Conservation (phyloP, 2,888 invertebrate species). For the Leptura quadrifasciata region DNA sequence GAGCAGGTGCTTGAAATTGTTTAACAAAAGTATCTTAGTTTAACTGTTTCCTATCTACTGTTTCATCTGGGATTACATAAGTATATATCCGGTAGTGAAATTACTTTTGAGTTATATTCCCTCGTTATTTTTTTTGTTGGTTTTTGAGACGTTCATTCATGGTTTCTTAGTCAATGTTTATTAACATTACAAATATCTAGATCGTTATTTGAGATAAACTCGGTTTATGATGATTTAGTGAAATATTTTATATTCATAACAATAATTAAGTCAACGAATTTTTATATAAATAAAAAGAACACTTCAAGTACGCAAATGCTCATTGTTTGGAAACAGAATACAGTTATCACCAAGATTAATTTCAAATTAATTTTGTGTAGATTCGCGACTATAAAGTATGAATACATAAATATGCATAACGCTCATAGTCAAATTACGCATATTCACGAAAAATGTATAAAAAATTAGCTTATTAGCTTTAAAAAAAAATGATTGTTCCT, state of each 20-base stretch:
- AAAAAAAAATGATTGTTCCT: no score
- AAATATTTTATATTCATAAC: conserved; percentile 48
- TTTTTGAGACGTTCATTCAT: conserved; percentile 52
- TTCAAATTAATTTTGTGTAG: neutral
- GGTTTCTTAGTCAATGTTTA: conserved; percentile 53
- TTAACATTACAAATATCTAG: conserved; percentile 52
- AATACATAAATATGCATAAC: conserved; percentile 2
- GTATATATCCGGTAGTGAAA: conserved; percentile 53
- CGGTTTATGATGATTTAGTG: conserved; percentile 48
- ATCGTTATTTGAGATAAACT: conserved; percentile 46
- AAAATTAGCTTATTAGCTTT: no score
- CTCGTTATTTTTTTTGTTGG: conserved; percentile 53
- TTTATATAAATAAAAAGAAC: conserved; percentile 29
- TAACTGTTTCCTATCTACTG: conserved; percentile 46
- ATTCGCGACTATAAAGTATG: neutral
- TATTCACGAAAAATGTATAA: neutral
- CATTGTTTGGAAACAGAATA: neutral
- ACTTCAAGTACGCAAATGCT: conserved; percentile 11
- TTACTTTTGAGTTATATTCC: conserved; percentile 46
- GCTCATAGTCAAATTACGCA: neutral
- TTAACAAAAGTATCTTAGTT: conserved; percentile 46
- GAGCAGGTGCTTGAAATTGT: conserved; percentile 54
- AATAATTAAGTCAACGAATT: conserved; percentile 48
- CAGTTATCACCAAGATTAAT: conserved; percentile 10
- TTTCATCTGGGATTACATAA: conserved; percentile 51